Percentiles rank a stretch among this genome's conserved stretches.
These are phyloP conservation scores for Brachypteracias leptosomus DNA, from an alignment of 2,113 vertebrate species.

Conservation along the genomic window DNA sequence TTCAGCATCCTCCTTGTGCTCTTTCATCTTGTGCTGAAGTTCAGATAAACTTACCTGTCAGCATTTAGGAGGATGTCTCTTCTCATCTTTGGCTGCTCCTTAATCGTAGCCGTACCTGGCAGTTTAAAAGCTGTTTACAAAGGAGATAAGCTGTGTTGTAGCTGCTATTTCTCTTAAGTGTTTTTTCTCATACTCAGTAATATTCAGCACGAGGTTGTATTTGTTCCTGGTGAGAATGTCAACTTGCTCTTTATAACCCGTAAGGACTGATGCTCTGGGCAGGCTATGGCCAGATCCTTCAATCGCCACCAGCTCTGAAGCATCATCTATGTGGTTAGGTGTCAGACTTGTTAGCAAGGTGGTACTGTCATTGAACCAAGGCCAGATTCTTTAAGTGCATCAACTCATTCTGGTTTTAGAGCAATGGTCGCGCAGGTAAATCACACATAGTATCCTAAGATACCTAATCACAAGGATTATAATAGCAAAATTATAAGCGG, in stretches of 20 bases:
- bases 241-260: background rate
- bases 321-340: background rate
- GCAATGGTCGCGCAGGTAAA: background rate
- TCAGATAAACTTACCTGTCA: slow-evolving; percentile 10
- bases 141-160: background rate
- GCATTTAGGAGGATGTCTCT: background rate
- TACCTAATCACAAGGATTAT: background rate
- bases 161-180: background rate
- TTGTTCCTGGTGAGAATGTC: background rate
- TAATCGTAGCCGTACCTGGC: background rate
- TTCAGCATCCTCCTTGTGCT: background rate
- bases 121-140: slow-evolving; percentile 1
- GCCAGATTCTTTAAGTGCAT: background rate
- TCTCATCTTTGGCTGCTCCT: background rate
- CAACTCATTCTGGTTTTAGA: background rate
- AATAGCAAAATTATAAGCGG: background rate
- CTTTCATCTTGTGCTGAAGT: slow-evolving; percentile 1
- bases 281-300: background rate
- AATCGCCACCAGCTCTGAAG: background rate
- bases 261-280: background rate
- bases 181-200: background rate
- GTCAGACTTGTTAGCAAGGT: background rate
- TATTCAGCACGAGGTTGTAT: rapidly evolving
- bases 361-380: rapidly evolving
- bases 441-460: background rate